Evolutionary conservation across 2,888 invertebrate genomes (phyloP).

Genomic region (Sinelater perroti): DNA sequence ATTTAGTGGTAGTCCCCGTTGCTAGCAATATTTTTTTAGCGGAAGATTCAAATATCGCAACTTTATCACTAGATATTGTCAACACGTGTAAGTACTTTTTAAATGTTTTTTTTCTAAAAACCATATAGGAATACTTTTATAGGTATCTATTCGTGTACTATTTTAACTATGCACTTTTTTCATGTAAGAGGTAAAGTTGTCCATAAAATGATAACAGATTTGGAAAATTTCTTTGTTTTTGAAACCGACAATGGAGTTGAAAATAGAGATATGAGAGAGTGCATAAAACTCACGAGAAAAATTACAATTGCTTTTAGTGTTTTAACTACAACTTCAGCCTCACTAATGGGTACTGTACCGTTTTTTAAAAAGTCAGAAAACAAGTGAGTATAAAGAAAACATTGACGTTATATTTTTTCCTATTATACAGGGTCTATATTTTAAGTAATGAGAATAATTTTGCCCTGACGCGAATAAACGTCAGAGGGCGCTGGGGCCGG

Average conservation of each 20-base stretch:
- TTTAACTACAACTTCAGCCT: neutral
- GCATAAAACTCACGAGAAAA: neutral
- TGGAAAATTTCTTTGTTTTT: neutral
- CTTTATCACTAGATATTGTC: neutral
- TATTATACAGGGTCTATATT: too few species aligned
- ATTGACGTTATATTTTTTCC: too few species aligned
- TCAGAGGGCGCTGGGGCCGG: too few species aligned
- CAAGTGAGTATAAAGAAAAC: neutral
- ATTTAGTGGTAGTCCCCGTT: neutral
- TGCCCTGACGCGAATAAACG: too few species aligned
- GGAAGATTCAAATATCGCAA: neutral
- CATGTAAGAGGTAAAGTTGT: neutral
- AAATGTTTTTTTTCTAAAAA: neutral
- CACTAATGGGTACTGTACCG: neutral
- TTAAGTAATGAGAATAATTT: too few species aligned
- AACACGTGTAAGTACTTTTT: neutral
- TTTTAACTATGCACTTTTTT: neutral
- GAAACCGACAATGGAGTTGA: neutral
- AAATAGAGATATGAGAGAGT: neutral
- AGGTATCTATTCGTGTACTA: neutral
- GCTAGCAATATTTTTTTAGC: neutral
- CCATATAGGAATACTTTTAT: neutral
- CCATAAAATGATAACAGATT: neutral
- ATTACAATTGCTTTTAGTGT: neutral
- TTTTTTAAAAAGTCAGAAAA: neutral